phyloP scores from a whole-genome alignment of 2,888 invertebrate species.

The Mylabris sibirica region DNA sequence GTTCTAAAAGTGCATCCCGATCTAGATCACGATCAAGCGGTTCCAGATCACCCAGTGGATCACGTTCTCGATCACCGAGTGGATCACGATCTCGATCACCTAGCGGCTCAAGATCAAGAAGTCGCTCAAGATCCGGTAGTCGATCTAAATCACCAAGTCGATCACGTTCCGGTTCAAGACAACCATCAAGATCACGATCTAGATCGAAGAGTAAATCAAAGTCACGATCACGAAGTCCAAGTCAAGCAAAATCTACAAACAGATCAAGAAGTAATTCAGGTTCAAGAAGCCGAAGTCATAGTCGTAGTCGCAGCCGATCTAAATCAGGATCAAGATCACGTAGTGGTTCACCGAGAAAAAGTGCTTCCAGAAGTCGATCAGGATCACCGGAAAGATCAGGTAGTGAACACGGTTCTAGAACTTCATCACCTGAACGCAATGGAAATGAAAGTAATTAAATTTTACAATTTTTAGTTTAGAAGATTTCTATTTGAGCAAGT shows the following conservation, averaged over 20 bases:
- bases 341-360: constrained; percentile 28
- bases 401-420: constrained; percentile 32
- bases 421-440: constrained; percentile 33
- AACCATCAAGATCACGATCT: constrained; percentile 34
- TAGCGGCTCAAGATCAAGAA: constrained; percentile 55
- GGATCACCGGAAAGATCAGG: constrained; percentile 24
- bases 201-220: constrained; percentile 45
- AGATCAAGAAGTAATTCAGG: constrained; percentile 1
- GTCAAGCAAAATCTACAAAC: constrained; percentile 26
- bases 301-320: constrained; percentile 20
- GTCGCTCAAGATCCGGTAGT: constrained; percentile 51
- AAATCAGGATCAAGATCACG: constrained; percentile 24
- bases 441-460: constrained; percentile 37
- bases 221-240: constrained; percentile 47
- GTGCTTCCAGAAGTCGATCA: constrained; percentile 29
- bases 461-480: constrained; percentile 14
- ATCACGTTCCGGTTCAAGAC: constrained; percentile 51
- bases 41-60: constrained; percentile 44
- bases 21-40: constrained; percentile 44
- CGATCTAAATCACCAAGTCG: constrained; percentile 49
- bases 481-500: constrained; percentile 12
- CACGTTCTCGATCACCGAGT: constrained; percentile 49
- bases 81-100: constrained; percentile 50
- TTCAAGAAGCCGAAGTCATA: constrained; percentile 29
- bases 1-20: constrained; percentile 52